Evolutionary conservation across 1,140 invertebrate genomes (phyloP).

Genomic region (Berghia stephanieae): DNA sequence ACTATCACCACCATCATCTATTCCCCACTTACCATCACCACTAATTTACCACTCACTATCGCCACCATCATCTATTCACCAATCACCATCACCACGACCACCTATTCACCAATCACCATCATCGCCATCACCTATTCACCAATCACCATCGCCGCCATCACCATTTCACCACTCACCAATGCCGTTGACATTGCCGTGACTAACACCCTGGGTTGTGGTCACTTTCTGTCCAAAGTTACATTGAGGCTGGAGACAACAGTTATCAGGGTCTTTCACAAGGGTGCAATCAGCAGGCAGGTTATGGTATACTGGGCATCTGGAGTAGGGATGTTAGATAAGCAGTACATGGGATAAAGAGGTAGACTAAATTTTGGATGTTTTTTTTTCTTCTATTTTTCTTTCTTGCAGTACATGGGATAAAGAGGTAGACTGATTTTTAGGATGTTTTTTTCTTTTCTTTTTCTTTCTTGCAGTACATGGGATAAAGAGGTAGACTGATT

Average conservation of each 20-base stretch:
- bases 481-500: too few relatives aligned
- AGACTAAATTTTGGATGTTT: too few relatives aligned
- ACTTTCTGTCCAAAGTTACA: constrained; percentile 55
- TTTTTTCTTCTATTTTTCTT: too few relatives aligned
- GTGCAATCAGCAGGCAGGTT: constrained; percentile 53
- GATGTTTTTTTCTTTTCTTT: too few relatives aligned
- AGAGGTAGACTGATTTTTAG: too few relatives aligned
- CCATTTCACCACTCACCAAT: constrained; percentile 42
- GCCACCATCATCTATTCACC: not conserved
- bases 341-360: too few relatives aligned
- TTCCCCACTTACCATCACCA: not conserved
- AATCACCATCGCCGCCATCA: too few relatives aligned
- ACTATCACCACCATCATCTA: not conserved
- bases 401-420: too few relatives aligned
- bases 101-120: too few relatives aligned
- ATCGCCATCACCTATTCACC: too few relatives aligned
- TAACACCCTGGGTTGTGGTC: constrained; percentile 42
- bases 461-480: too few relatives aligned
- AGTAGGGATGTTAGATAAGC: not conserved
- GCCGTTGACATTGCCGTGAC: constrained; percentile 43
- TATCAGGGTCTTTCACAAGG: constrained; percentile 43
- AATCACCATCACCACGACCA: not conserved
- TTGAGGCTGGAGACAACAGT: constrained; percentile 52
- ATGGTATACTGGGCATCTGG: constrained; percentile 56
- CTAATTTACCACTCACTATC: not conserved